Evolutionary conservation across 2,888 invertebrate genomes (phyloP).

Genomic region (Deilephila elpenor): DNA sequence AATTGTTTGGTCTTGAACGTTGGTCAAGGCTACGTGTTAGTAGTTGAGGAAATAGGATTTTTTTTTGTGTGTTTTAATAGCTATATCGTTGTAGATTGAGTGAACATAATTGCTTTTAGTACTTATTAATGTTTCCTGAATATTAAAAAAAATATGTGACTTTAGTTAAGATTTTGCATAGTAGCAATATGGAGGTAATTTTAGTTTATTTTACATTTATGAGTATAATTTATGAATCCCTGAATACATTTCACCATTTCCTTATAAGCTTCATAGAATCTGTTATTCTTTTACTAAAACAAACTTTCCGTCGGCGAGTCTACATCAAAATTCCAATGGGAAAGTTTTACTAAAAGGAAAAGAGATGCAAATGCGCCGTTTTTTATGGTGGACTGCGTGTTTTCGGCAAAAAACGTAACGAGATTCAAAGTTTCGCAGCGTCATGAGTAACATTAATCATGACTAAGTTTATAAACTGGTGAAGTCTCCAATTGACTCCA

Average conservation of each 20-base stretch:
- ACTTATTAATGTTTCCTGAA: neutral
- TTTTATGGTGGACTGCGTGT: conserved; percentile 21
- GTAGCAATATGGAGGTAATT: too few species aligned
- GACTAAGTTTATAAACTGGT: conserved; percentile 25
- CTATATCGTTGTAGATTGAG: too few species aligned
- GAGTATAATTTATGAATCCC: too few species aligned
- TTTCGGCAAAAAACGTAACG: conserved; percentile 20
- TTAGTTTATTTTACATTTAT: too few species aligned
- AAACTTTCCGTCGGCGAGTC: neutral
- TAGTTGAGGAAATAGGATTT: neutral
- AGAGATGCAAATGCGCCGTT: conserved; percentile 25
- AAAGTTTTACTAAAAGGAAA: neutral
- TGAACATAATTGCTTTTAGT: too few species aligned
- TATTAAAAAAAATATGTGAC: neutral
- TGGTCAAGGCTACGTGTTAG: neutral
- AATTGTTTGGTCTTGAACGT: neutral
- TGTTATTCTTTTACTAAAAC: neutral
- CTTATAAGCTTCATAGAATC: too few species aligned
- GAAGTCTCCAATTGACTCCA: neutral
- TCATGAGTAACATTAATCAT: conserved; percentile 29
- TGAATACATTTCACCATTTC: too few species aligned
- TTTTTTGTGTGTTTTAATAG: neutral
- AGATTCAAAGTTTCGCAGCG: conserved; percentile 22
- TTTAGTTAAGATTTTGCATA: too few species aligned
- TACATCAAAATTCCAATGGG: neutral